Conservation (phyloP, 1,140 invertebrate species). For the Drosophila kikkawai region DNA sequence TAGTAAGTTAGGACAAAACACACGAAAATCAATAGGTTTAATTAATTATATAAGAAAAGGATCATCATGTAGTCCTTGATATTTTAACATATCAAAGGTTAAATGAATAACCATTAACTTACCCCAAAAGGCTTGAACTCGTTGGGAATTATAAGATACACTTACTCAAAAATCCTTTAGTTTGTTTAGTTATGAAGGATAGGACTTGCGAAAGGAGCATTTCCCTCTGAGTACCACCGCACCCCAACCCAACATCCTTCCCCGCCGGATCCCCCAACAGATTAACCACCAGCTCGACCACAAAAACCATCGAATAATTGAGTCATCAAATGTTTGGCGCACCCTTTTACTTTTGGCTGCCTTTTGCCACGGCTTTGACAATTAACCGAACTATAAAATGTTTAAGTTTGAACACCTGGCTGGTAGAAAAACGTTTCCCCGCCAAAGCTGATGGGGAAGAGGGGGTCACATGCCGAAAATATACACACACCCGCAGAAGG, state of each 20-base stretch:
- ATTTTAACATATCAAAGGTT: too few species aligned
- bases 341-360: conserved; percentile 52
- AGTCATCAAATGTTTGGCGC: conserved; percentile 78
- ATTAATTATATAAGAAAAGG: too few species aligned
- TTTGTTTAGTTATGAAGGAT: too few species aligned
- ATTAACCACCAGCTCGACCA: conserved; percentile 46
- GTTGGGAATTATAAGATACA: not conserved
- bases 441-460: conserved; percentile 7
- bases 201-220: not conserved
- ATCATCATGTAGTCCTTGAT: too few species aligned
- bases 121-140: not conserved
- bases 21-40: not conserved
- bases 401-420: conserved; percentile 81
- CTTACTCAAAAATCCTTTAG: not conserved
- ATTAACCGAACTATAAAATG: conserved; percentile 83
- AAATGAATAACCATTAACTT: too few species aligned
- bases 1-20: not conserved
- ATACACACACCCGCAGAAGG: conserved; percentile 25
- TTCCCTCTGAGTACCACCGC: conserved; percentile 1
- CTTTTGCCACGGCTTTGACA: conserved; percentile 65
- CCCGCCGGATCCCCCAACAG: not conserved
- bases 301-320: conserved; percentile 80
- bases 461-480: conserved; percentile 44
- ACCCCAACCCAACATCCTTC: not conserved
- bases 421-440: conserved; percentile 44